Evolutionary conservation across 1,140 invertebrate genomes (phyloP), one percentile per base, ranked within the genome.

Genomic region (Episyrphus balteatus): DNA sequence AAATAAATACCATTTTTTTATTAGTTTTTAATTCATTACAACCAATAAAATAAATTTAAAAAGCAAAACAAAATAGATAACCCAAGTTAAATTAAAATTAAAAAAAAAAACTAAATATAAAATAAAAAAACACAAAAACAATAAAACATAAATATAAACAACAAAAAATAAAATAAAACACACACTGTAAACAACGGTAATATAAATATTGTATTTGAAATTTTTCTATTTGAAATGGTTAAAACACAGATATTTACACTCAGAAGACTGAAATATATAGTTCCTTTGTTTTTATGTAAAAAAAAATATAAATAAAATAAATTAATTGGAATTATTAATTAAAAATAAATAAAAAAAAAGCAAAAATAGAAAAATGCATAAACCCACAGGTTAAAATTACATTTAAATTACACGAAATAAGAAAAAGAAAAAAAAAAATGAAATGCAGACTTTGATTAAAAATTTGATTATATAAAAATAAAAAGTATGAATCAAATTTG

Each of bases 221-320:
- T 32, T 30, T 44, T n/a, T n/a, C 19, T 44, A 46, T 30, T 39
- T 18, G 37, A 38, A 46, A 37, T 18, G 7, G 12, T 18, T 13
- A 47, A 9, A 47, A 47, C 17, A 41, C 14, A 41, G 31, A 47
- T 13, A 61, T 50, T 59, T 58, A 66, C 64, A 66, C 61, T 59
- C 54, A 66, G 64, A 66, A 66, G 63, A 66, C 63, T 66, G 63
- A 66, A 66, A 66, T 57, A 66, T 66, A 66, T 66, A 66, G 63
- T 66, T 66, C 63, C 63, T 66, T 66, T 66, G 63, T 66, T 66
- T 66, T 66, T 66, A 66, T 66, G 63, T 63, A 64, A 47, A 61
- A 61, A 55, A 32, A 40, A 42, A 46, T 21, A 47, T 41, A 42
- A 38, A 39, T 40, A 47, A 21, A 38, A 39, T 31, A 32, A 41